Base-by-base conservation (phyloP, 37 sponge, comb jelly and placozoan genomes). In the Agelas oroides region DNA sequence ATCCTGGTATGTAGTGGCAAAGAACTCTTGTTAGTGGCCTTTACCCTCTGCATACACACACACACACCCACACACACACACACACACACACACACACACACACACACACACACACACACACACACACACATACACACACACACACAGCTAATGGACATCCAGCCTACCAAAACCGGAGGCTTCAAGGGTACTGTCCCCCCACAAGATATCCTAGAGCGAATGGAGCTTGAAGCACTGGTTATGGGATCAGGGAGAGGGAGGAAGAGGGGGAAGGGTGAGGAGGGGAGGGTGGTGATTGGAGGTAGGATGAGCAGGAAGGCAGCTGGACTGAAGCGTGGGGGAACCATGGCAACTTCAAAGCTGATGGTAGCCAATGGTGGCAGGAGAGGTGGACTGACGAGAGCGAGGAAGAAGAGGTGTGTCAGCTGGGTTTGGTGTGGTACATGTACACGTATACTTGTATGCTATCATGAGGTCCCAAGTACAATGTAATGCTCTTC, bases 61-160 rank as follows among this genome's bases (percentile, higher is more conserved):
- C 46, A 46, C 46, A 46, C 3, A 46, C 46, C 3, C 46, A 46
- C 3, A 46, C 46, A 46, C 46, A 46, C 46, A 46, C 46, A 46
- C 46, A 62, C 64, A 62, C 64, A 62, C 64, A 62, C 64, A 62
- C 64, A 62, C 64, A 62, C 64, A 62, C 64, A 62, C 64, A 62
- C 64, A 62, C 64, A 62, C 64, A 46, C 46, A 46, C 46, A 46
- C 46, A 46, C 46, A 46, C 46, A 46, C 46, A 46, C 46, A 46
- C 46, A 46, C 46, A 46, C 46, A 46, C 46, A 46, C 46, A 46
- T 8, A 46, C 46, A 5, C n/a, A 25, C 63, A 27, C 63, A 61
- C 27, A 27, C n/a, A 61, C 81, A 81, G 81, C 54, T 81, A 14
- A 67, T 81, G 27, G 71, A 82, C 33, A 82, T 82, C 21, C 83